Conservation (phyloP, 2,113 vertebrate genomes). For the Fukomys damarensis region DNA sequence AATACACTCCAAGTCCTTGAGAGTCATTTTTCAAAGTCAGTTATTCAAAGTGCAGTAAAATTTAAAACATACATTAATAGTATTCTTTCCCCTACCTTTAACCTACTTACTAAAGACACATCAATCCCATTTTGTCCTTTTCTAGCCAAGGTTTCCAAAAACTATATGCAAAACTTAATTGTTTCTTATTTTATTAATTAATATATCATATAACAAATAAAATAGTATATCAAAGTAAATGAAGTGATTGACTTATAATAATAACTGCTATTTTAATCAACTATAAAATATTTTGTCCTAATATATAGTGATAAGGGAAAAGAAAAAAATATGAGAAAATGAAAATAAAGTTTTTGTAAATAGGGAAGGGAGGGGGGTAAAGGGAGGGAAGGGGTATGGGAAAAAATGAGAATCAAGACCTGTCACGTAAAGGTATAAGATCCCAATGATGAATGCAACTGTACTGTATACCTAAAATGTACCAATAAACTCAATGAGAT, state of each 20-base stretch:
- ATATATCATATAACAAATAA: background rate
- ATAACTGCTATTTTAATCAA: conserved; percentile 25
- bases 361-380: too few relatives aligned
- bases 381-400: too few relatives aligned
- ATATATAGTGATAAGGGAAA: conserved; percentile 3
- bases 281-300: background rate
- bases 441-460: too few relatives aligned
- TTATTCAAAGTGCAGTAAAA: conserved; percentile 9
- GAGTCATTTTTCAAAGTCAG: conserved; percentile 45
- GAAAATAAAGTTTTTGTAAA: too few relatives aligned
- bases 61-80: background rate
- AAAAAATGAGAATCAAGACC: too few relatives aligned
- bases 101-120: background rate
- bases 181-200: conserved; percentile 28
- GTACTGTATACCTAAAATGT: too few relatives aligned
- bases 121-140: conserved; percentile 13
- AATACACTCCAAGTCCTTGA: background rate
- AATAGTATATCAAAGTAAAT: conserved; percentile 46
- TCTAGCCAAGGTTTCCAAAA: background rate
- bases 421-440: too few relatives aligned
- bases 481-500: too few relatives aligned
- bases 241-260: conserved; percentile 8
- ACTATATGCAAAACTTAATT: background rate
- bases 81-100: background rate
- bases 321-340: too few relatives aligned